Evolutionary conservation across 2,113 vertebrate species (phyloP).

Genomic region (Diadophis punctatus): DNA sequence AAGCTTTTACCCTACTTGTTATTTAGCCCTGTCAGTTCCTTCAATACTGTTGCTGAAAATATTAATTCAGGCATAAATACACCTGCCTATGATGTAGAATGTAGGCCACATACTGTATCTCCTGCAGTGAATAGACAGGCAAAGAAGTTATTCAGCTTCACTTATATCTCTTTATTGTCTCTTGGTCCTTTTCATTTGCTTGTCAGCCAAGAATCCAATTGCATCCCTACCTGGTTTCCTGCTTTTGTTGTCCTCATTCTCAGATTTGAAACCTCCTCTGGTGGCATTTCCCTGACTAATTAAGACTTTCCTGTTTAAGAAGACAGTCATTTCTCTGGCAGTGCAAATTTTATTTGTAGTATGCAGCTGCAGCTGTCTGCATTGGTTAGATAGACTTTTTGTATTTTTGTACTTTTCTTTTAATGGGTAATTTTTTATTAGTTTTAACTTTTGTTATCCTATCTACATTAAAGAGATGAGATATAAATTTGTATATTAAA

Average conservation of each 20-base stretch:
- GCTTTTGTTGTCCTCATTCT: background rate
- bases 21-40: background rate
- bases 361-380: background rate
- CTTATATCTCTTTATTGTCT: background rate
- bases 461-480: background rate
- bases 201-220: background rate
- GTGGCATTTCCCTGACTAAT: background rate
- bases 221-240: background rate
- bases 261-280: background rate
- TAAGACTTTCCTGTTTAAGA: background rate
- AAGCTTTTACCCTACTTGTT: background rate
- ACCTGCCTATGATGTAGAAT: background rate
- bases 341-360: background rate
- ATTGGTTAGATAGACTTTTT: background rate
- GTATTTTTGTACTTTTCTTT: background rate
- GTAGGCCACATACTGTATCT: background rate
- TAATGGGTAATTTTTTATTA: background rate
- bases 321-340: background rate
- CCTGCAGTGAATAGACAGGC: background rate
- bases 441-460: background rate
- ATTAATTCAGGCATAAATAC: background rate
- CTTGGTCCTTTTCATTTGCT: background rate
- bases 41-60: background rate
- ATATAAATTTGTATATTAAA: background rate
- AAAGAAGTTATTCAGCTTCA: background rate